Conservation (phyloP, 2,113 vertebrate species). For the Herpetotheres cachinnans region DNA sequence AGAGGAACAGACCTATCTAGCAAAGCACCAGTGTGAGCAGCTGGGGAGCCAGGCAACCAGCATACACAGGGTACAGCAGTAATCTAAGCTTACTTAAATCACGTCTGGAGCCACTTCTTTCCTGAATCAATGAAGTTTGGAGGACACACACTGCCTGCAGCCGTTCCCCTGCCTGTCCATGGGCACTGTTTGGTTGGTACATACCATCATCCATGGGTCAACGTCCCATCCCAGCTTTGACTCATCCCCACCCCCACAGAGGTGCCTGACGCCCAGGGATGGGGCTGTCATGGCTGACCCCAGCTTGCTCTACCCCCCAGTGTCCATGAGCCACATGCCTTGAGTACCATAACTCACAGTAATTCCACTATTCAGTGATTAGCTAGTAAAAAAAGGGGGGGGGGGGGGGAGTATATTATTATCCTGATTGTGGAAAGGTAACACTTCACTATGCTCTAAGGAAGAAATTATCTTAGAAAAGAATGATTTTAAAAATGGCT, state of each 20-base stretch:
- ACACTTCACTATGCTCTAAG: background rate
- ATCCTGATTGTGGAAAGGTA: background rate
- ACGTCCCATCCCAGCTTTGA: accelerated
- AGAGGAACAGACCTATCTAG: background rate
- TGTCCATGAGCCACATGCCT: background rate
- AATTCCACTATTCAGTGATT: background rate
- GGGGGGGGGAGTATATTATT: background rate
- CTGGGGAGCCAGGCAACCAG: background rate
- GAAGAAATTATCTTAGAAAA: background rate
- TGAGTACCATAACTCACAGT: background rate
- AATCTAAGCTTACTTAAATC: background rate
- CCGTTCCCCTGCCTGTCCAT: accelerated
- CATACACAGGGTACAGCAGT: background rate
- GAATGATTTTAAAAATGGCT: background rate
- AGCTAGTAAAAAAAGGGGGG: background rate
- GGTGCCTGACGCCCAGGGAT: background rate
- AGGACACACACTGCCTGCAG: background rate
- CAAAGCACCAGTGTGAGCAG: background rate
- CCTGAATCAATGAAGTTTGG: background rate
- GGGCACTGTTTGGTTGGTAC: background rate
- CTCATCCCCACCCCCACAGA: accelerated
- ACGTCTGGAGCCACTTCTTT: background rate
- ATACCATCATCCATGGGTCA: accelerated
- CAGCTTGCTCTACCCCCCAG: background rate
- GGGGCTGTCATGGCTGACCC: background rate